Evolutionary conservation across 1,140 invertebrate species (phyloP), one percentile per base, ranked within the genome.

Genomic region (Leptinotarsa undecemlineata): DNA sequence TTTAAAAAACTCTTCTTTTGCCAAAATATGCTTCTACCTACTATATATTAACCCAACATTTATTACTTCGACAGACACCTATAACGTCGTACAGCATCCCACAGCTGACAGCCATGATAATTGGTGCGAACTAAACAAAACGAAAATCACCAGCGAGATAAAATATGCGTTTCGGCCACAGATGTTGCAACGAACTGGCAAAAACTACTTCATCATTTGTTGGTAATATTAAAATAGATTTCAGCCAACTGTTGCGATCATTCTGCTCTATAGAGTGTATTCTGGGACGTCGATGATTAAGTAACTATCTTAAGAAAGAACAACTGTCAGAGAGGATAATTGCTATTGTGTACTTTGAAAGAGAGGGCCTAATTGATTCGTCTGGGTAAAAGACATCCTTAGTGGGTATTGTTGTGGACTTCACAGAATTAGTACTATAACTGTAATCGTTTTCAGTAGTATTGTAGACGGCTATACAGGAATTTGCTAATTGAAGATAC

Each of bases 31-130:
- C 6, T 4, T 57, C 17, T n/a, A 57, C n/a, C 51, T 15, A 14
- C 64, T 23, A 0, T 11, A 26, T 13, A 19, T n/a, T 33, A 15
- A 67, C 17, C 23, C 17, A 67, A 13, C 64, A 1, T 72, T 57
- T 57, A 57, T n/a, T 57, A 57, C 6, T 57, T 75, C 74, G 69
- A 75, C 74, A 75, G 74, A 68, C 74, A 75, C 47, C 64, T 67
- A 75, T 64, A 75, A 75, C 74, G 62, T 75, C 74, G 72, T 72
- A 68, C 67, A 48, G 48, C 78, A 71, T 74, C 74, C 63, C 48
- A 61, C 78, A 77, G 78, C 78, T 79, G 78, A 79, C 78, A 76
- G 72, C 61, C 66, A 68, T 76, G 74, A 77, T 79, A 79, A 79
- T 79, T 79, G 78, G 75, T 73, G 74, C 75, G 74, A 79, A 79